phyloP scores from a whole-genome alignment of 1,140 invertebrate genomes.

The Drosophila asahinai region DNA sequence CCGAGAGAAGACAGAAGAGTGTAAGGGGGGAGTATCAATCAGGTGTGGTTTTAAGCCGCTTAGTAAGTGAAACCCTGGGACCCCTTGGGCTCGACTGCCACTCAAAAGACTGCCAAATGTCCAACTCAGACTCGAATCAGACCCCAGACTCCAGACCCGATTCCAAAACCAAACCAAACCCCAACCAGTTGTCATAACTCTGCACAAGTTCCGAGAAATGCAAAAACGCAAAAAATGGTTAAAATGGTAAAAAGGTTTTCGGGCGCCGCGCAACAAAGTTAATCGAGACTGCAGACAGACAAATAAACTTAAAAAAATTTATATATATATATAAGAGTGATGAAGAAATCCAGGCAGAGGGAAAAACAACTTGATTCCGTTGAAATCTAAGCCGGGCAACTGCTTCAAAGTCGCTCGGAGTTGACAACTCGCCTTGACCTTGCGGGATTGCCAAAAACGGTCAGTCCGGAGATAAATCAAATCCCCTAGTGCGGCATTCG shows the following conservation, averaged over 20 bases:
- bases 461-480: slow-evolving; percentile 75
- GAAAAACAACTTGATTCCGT: slow-evolving; percentile 52
- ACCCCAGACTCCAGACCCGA: not conserved
- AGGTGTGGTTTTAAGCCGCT: slow-evolving; percentile 76
- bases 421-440: slow-evolving; percentile 80
- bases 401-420: slow-evolving; percentile 49
- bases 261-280: slow-evolving; percentile 58
- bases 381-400: slow-evolving; percentile 67
- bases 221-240: slow-evolving; percentile 45
- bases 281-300: slow-evolving; percentile 76
- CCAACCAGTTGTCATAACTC: slow-evolving; percentile 72
- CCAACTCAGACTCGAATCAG: slow-evolving; percentile 5
- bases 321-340: slow-evolving; percentile 1
- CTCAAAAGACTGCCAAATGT: slow-evolving; percentile 48
- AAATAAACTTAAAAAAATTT: slow-evolving; percentile 10
- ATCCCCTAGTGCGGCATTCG: slow-evolving; percentile 28
- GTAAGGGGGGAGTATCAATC: slow-evolving; percentile 47
- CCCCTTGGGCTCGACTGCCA: slow-evolving; percentile 55
- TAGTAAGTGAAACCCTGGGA: slow-evolving; percentile 77
- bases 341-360: slow-evolving; percentile 18
- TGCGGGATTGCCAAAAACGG: slow-evolving; percentile 68
- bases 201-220: slow-evolving; percentile 68
- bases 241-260: slow-evolving; percentile 58
- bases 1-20: not conserved
- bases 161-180: slow-evolving; percentile 4